Conservation (phyloP, 2,113 vertebrate species). For the Lampris megalopsis region DNA sequence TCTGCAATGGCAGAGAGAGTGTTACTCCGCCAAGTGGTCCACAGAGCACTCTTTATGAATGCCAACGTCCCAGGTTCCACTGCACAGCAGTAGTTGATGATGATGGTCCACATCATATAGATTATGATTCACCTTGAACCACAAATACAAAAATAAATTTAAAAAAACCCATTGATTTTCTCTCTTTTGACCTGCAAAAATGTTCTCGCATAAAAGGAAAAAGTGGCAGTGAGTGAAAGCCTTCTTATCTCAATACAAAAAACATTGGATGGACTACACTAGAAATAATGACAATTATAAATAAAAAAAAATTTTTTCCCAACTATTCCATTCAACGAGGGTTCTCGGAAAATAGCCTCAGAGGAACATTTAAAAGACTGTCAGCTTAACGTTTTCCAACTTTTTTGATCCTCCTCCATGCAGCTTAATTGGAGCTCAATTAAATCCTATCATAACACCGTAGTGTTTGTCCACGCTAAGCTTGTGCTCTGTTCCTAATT, state of each 20-base stretch:
- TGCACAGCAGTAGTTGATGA: too few species aligned
- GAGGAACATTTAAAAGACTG: neutral
- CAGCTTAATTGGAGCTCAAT: conserved; percentile 9
- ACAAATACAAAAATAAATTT: neutral
- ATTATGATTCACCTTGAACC: neutral
- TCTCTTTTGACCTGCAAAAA: too few species aligned
- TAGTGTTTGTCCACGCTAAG: neutral
- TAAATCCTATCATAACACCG: neutral
- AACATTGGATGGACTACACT: neutral
- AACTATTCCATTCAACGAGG: neutral
- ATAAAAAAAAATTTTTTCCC: conserved; percentile 35
- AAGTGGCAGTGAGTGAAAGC: neutral
- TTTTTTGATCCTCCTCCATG: neutral
- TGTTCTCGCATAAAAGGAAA: neutral
- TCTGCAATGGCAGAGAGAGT: conserved; percentile 4
- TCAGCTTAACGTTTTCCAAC: neutral
- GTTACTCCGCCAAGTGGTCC: conserved; percentile 5
- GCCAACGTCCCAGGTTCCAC: neutral
- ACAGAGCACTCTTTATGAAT: neutral
- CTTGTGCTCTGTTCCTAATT: neutral
- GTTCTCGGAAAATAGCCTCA: neutral
- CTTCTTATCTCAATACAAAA: neutral
- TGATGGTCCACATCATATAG: neutral
- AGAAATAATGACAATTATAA: conserved; percentile 22
- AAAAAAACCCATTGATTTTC: too few species aligned